A percentile compares a stretch with the other conserved stretches of the same genome.
These are phyloP conservation scores for silkworm (Bombyx mori) DNA, from an alignment of 1,140 invertebrate genomes.

Conservation along the genomic window ASM3026992v2 NC_085129.1:10618501-10619000, in stretches of 20 bases:
- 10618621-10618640: conserved; percentile 72
- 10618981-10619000: conserved; percentile 9
- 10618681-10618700: conserved; percentile 71
- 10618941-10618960: conserved; percentile 49
- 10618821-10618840: conserved; percentile 54
- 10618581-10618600: conserved; percentile 23
- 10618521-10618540: too few species aligned
- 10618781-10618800: conserved; percentile 28
- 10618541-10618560: not conserved
- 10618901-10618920: conserved; percentile 49
- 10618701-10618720: conserved; percentile 46
- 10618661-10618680: conserved; percentile 73
- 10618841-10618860: conserved; percentile 10
- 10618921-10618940: conserved; percentile 49
- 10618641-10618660: conserved; percentile 75
- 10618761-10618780: conserved; percentile 48
- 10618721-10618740: conserved; percentile 52
- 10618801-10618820: conserved; percentile 36
- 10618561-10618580: not conserved
- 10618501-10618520: too few species aligned
- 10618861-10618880: conserved; percentile 13
- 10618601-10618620: conserved; percentile 66
- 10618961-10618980: conserved; percentile 48
- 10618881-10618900: conserved; percentile 42
- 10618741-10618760: conserved; percentile 37